Evolutionary conservation across 2,888 invertebrate genomes (phyloP).

Genomic region (Phaedon cochleariae): DNA sequence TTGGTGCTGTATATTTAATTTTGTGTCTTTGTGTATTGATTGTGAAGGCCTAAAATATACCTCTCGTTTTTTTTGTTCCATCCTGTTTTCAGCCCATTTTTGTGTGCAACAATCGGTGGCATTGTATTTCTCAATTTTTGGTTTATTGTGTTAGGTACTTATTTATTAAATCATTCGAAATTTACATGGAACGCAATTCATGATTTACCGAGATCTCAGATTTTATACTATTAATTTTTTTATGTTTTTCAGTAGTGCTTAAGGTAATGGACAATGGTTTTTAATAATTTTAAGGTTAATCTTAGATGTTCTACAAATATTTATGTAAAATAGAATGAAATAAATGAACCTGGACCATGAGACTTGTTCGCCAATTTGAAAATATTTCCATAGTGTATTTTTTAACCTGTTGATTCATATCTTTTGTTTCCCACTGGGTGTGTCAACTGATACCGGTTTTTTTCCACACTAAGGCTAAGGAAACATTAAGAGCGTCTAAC

Average conservation of each 20-base stretch:
- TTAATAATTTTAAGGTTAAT: slow-evolving; percentile 51
- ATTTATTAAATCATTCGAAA: slow-evolving; percentile 23
- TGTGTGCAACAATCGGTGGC: slow-evolving; percentile 35
- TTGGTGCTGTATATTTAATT: neutral
- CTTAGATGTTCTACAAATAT: slow-evolving; percentile 58
- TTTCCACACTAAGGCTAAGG: too few species aligned
- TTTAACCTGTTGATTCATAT: too few species aligned
- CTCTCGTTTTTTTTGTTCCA: neutral
- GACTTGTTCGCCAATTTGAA: too few species aligned
- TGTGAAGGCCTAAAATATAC: neutral
- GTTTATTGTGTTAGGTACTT: slow-evolving; percentile 55
- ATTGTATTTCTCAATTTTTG: slow-evolving; percentile 33
- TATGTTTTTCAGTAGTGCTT: slow-evolving; percentile 57
- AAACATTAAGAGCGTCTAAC: too few species aligned
- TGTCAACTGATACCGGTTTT: too few species aligned
- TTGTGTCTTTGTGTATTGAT: neutral
- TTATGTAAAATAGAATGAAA: slow-evolving; percentile 56
- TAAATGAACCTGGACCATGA: slow-evolving; percentile 31
- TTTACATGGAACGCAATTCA: slow-evolving; percentile 26
- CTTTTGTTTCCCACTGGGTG: too few species aligned
- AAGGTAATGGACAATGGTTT: slow-evolving; percentile 61
- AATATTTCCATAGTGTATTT: too few species aligned
- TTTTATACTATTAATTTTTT: slow-evolving; percentile 52
- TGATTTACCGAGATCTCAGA: slow-evolving; percentile 55
- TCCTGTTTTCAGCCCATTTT: slow-evolving; percentile 4